Percentiles rank a stretch among this genome's conserved stretches.
Evolutionary conservation across 2,888 invertebrate species (phyloP).

Genomic region (Drosophila falleni): DNA sequence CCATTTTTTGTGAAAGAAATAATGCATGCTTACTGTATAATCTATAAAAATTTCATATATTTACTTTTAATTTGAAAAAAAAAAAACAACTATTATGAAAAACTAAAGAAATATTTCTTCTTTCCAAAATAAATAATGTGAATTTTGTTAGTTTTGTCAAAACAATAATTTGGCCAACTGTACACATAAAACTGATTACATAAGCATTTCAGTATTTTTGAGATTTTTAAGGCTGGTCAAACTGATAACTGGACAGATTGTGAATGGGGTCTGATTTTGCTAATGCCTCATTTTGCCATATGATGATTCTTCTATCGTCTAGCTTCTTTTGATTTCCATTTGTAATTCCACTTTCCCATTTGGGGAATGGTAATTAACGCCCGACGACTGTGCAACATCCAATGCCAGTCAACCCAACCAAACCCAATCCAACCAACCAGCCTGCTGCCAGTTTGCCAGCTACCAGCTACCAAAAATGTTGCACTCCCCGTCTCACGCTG

Average conservation of each 20-base stretch:
- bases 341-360: slow-evolving; percentile 38
- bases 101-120: no score
- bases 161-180: no score
- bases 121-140: no score
- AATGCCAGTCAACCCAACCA: slow-evolving; percentile 30
- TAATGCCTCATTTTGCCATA: slow-evolving; percentile 16
- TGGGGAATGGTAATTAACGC: slow-evolving; percentile 53
- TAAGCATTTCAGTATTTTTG: not conserved
- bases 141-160: not conserved
- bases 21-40: no score
- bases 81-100: no score
- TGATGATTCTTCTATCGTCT: slow-evolving; percentile 9
- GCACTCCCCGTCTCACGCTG: slow-evolving; percentile 14
- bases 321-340: slow-evolving; percentile 29
- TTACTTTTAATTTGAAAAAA: no score
- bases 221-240: slow-evolving; percentile 8
- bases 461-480: slow-evolving; percentile 47
- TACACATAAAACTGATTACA: slow-evolving; percentile 1
- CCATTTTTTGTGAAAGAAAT: no score
- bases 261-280: not conserved
- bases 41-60: no score
- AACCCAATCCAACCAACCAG: slow-evolving; percentile 17
- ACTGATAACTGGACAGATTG: not conserved
- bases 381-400: slow-evolving; percentile 34
- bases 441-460: slow-evolving; percentile 1